Base-by-base conservation (phyloP, 92 coral and sea anemone genomes). In the Desmophyllum pertusum region DNA sequence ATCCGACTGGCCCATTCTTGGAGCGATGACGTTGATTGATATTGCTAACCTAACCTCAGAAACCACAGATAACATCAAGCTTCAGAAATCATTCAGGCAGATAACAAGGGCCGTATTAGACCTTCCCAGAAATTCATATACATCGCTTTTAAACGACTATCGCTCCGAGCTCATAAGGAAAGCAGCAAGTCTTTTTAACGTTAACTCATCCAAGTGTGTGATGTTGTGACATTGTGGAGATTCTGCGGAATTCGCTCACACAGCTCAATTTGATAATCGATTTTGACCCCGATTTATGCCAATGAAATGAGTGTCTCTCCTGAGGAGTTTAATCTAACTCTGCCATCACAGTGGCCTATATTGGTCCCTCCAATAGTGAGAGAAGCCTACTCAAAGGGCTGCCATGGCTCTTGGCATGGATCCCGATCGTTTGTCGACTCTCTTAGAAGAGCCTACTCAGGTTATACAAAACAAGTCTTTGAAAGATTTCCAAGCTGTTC, bases 261-360 rank as follows among this genome's bases (percentile, higher is more conserved):
- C 75, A 65, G 33, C 89, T 93, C n/a, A 83, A 83, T 19, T 30
- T 50, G 1, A 51, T 68, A 39, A 63, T 88, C 15, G 74, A 64
- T 14, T 83, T 91, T 27, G 87, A 91, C 51, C 91, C 83, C 37
- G 30, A 52, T 18, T 31, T n/a, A 13, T 4, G 84, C 93, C 14
- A 36, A 78, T 50, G 84, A 90, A 31, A 42, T 89, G 21, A 88
- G 79, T 14, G 75, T 87, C 48, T 70, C 87, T 62, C 61, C 42
- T 37, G 78, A 89, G 31, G 95, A 88, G 17, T 82, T 89, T 18
- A 57, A 71, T 63, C 57, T 86, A 19, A 88, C 86, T 41, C 67
- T 86, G 19, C 93, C 95, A 23, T 91, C 94, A 6, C 83, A 84
- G 62, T 91, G 97, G 97, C 50, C 88, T 8, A 33, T 71, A 27